A percentile compares a stretch with the other conserved stretches of the same genome.
phyloP scores from a whole-genome alignment of 2,888 invertebrate species.

The Entomobrya proxima region DNA sequence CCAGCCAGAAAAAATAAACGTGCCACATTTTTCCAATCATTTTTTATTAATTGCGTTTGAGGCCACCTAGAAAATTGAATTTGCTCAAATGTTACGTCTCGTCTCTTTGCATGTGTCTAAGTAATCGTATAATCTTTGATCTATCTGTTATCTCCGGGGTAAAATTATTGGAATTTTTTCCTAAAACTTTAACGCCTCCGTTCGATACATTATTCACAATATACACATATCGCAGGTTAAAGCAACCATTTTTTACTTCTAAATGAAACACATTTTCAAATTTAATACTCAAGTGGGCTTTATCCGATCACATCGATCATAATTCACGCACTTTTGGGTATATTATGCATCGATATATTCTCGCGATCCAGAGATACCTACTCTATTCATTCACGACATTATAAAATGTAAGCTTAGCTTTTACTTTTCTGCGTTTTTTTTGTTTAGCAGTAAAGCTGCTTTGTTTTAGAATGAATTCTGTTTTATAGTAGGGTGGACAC shows the following conservation, averaged over 20 bases:
- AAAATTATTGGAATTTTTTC: constrained; percentile 33
- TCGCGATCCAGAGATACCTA: too few species aligned
- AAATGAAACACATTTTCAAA: constrained; percentile 6
- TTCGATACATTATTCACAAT: not conserved
- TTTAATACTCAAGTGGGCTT: constrained; percentile 22
- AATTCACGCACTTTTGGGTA: constrained; percentile 21
- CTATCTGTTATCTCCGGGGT: constrained; percentile 34
- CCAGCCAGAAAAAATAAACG: not conserved
- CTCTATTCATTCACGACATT: too few species aligned
- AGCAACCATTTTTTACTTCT: not conserved
- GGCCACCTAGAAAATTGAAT: constrained; percentile 35
- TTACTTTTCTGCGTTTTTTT: not conserved
- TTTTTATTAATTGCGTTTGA: constrained; percentile 24
- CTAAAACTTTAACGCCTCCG: constrained; percentile 14
- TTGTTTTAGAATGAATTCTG: not conserved
- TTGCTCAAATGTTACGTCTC: not conserved
- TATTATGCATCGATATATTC: too few species aligned
- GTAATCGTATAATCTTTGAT: not conserved
- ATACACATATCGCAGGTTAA: not conserved
- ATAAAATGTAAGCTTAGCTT: too few species aligned
- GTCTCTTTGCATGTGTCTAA: not conserved
- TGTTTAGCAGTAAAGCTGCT: not conserved
- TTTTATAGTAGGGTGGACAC: constrained; percentile 59
- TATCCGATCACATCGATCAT: constrained; percentile 18
- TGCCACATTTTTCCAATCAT: constrained; percentile 32